Evolutionary conservation across 2,113 vertebrate genomes (phyloP), one percentile per base, ranked within the genome.

Genomic region (Cyprinodon variegatus): DNA sequence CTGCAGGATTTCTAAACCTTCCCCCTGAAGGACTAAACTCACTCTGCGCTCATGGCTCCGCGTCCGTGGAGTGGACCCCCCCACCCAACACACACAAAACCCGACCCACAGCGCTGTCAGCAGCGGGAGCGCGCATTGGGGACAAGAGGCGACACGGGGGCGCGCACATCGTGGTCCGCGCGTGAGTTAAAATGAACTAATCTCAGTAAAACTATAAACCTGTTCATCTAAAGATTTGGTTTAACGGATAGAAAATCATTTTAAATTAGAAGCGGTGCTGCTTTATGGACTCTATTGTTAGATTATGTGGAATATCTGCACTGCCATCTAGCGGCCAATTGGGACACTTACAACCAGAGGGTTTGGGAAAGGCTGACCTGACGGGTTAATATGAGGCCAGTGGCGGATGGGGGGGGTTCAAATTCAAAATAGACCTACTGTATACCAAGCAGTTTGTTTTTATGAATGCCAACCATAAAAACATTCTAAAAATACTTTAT

Each of bases 51-150:
- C 83, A 67, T 74, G 72, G 68, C 74, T 57, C 65, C 74, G 61
- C 4, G 74, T 45, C 48, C 9, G 72, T 17, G 67, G 72, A 78
- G 29, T 29, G 29, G 29, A 29, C 29, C 29, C 29, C 29, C 29
- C 29, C 29, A 29, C 29, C 37, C 60, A 66, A 38, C 65, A 3
- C 63, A 74, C 70, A 75, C 86, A 76, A 29, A 29, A 14, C 67
- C 78, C 70, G 72, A 69, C 48, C n/a, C 61, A 79, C 83, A 0
- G 40, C 59, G 36, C 77, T 62, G 72, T 29, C 66, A 63, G 61
- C 63, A 0, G 66, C 84, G 91, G 79, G 88, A 22, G 48, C 90
- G 91, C 92, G 92, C 88, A 15, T 38, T 3, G 60, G 70, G 81
- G 84, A 81, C 81, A 79, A 4, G 65, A 65, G 72, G 71, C 38